Evolutionary conservation across 2,113 vertebrate species (phyloP), one percentile per base, ranked within the genome.

Genomic region (Pseudorectes ferrugineus): DNA sequence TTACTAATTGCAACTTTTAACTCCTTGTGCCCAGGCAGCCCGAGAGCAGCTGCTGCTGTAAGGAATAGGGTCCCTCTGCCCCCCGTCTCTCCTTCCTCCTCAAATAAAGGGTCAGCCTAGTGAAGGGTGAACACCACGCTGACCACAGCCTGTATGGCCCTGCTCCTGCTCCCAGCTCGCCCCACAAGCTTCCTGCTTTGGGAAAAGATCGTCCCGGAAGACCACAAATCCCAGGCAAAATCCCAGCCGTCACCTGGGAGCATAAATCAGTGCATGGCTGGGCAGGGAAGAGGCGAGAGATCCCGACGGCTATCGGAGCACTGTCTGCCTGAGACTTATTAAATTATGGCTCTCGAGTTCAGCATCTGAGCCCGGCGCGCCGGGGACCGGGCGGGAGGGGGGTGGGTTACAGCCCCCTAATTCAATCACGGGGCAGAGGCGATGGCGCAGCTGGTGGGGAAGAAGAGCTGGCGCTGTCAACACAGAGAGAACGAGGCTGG

Each of bases 401-500:
- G 88, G 73, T 45, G 65, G 65, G 91, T 42, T 92, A 26, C 80
- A 82, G 86, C 89, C 85, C 89, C 83, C 58, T 96, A 96, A 97
- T 96, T 96, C 94, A 94, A 95, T 97, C 94, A 96, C 0, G 15
- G 74, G 83, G 88, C 85, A 73, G 31, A 93, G 78, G 75, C 48
- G 14, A 54, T 22, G 87, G 77, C 3, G 28, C 72, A 36, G 89
- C 48, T 16, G 4, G 31, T 24, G 80, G 43, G 77, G 38, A 38
- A 73, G 92, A 59, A 18, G 75, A 85, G 82, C 49, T 12, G 16
- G 16, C 0, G 6, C 78, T 70, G 70, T 73, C 36, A 18, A 23
- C 70, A 29, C 2, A 0, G 55, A 65, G 33, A 57, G 33, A 66
- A 40, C 0, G 2, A 84, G 63, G 74, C 31, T 75, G 8, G 20